Conservation (phyloP, 1,140 invertebrate genomes). For the Odontomachus brunneus region DNA sequence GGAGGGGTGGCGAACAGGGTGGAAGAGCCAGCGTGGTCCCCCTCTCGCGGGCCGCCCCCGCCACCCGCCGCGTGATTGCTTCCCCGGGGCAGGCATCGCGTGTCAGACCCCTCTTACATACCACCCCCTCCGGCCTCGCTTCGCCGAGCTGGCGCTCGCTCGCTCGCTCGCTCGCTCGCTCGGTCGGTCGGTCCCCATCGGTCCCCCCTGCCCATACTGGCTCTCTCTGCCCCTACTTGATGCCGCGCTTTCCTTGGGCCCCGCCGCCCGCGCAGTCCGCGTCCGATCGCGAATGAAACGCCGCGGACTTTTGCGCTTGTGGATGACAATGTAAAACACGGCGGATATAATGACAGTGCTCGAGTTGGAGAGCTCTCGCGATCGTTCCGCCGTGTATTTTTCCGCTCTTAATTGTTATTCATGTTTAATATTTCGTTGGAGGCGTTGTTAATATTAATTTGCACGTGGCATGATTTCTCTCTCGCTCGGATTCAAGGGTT, state of each 20-base stretch:
- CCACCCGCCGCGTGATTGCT: constrained; percentile 83
- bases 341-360: neutral
- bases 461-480: too few species aligned
- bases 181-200: constrained; percentile 53
- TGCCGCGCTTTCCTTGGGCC: constrained; percentile 57
- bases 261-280: constrained; percentile 68
- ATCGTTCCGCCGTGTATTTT: too few species aligned
- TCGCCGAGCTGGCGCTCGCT: constrained; percentile 48
- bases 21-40: constrained; percentile 72
- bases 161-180: constrained; percentile 9
- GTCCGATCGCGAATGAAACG: constrained; percentile 49
- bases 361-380: too few species aligned
- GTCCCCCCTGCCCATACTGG: constrained; percentile 46
- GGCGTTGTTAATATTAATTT: too few species aligned
- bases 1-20: constrained; percentile 61
- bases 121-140: constrained; percentile 64
- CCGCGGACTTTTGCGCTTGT: constrained; percentile 38
- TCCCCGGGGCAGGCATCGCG: constrained; percentile 84
- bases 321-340: constrained; percentile 41
- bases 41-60: constrained; percentile 80
- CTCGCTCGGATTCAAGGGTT: too few species aligned
- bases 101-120: constrained; percentile 84
- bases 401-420: too few species aligned
- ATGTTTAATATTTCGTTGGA: too few species aligned
- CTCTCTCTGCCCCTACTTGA: constrained; percentile 63